Percentiles rank a stretch among this genome's conserved stretches.
These are phyloP conservation scores for Lasioglossum figueresi DNA, from an alignment of 2,888 invertebrate species.

Conservation along the genomic window DNA sequence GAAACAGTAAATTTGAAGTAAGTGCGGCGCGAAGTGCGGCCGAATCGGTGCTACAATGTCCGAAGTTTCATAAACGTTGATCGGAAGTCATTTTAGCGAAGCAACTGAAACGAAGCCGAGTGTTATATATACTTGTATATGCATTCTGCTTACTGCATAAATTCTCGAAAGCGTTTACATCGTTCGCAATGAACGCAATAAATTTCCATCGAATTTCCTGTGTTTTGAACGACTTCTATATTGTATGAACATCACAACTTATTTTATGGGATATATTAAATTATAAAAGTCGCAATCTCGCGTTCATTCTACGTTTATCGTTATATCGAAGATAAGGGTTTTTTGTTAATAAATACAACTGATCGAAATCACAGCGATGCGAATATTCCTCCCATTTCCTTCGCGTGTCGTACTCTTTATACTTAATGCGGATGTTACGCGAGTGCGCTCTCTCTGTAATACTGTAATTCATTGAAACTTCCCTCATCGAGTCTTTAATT, in stretches of 20 bases:
- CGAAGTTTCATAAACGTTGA: not conserved
- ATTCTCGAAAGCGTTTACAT: not conserved
- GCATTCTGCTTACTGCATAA: not conserved
- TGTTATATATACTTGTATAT: not conserved
- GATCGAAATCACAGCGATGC: not conserved
- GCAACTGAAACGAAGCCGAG: not conserved
- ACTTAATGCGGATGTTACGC: not conserved
- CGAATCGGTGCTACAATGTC: not conserved
- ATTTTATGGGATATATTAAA: not conserved
- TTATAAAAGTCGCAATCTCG: not conserved
- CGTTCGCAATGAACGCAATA: not conserved
- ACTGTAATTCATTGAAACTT: not conserved
- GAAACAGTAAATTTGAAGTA: slow-evolving; percentile 2
- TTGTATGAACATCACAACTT: not conserved
- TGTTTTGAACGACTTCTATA: not conserved
- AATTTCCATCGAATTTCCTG: not conserved
- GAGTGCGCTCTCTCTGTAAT: not conserved
- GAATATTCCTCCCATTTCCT: slow-evolving; percentile 12
- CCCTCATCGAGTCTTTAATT: not conserved
- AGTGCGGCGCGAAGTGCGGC: not conserved
- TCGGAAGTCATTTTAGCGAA: not conserved
- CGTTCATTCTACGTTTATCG: not conserved
- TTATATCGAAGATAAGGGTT: not conserved
- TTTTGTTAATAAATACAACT: not conserved
- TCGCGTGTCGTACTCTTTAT: not conserved